Base-by-base conservation (phyloP, 2,797 vertebrate genomes). In the Lophius americanus region DNA sequence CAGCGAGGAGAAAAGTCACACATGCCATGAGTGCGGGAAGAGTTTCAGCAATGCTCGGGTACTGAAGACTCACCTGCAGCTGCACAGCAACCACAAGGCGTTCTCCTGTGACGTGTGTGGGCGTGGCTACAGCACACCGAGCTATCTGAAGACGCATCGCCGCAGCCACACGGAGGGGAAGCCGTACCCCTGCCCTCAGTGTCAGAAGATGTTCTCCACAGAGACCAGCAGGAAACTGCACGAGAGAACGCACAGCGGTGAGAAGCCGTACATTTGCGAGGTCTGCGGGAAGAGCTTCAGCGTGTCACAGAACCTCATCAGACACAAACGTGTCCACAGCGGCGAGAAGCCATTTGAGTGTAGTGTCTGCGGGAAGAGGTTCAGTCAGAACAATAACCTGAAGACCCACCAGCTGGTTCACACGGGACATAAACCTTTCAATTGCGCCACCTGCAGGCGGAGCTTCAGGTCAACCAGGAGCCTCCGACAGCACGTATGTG, bases 271-370 rank as follows among this genome's bases (percentile, higher is more conserved):
- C 2, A 39, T 77, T 7, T 91, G 90, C 23, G 80, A 71, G 46
- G 64, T 84, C 11, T 91, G 90, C 0, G 82, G 80, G 32, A 78
- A 73, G 41, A 74, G 54, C 10, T 92, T 92, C 48, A 79, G 78
- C n/a, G 85, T 87, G 1, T 72, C 65, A 1, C 83, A 85, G 14
- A 88, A 88, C 79, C 82, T 92, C 2, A 46, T 51, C 37, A 42
- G 79, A 11, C 90, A 92, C 78, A 82, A 74, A 14, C 86, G 88
- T 0, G 43, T 87, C 3, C 91, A 92, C 86, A 88, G 75, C 0
- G 88, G 88, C 0, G 89, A 91, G 49, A 86, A 79, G n/a, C 90
- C 87, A 0, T 92, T 83, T 0, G 36, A 56, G 8, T 92, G 89
- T 47, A 0, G 1, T 35, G 6, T 77, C 36, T 92, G 91, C 0